Evolutionary conservation across 2,888 invertebrate genomes (phyloP).

Genomic region (Anthophora plumipes): DNA sequence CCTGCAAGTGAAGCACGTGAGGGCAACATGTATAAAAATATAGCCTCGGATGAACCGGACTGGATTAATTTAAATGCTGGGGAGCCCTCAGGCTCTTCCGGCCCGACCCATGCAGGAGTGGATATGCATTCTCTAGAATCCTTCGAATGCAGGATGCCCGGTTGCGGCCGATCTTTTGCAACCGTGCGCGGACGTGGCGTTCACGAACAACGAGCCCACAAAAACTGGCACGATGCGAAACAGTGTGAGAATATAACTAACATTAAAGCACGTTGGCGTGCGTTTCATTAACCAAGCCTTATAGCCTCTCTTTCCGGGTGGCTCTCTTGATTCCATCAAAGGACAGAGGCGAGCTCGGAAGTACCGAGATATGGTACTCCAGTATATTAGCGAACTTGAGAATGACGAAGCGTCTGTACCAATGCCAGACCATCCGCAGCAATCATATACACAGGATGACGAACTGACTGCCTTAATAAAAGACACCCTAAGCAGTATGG

Average conservation of each 20-base stretch:
- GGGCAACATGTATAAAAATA: not conserved
- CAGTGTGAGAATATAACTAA: not conserved
- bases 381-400: not conserved
- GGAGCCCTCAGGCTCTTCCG: conserved; percentile 36
- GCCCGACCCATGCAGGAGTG: not conserved
- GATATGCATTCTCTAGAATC: not conserved
- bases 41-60: conserved; percentile 62
- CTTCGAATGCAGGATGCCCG: not conserved
- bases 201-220: conserved; percentile 33
- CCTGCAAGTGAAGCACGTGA: not conserved
- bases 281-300: not conserved
- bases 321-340: not conserved
- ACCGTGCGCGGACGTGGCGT: not conserved
- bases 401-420: too few relatives aligned
- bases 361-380: too few relatives aligned
- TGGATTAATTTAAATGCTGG: not conserved
- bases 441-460: too few relatives aligned
- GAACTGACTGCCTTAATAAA: too few relatives aligned
- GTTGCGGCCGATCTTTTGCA: conserved; percentile 10
- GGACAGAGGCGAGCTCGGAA: not conserved
- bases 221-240: conserved; percentile 32
- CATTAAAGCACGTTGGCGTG: conserved; percentile 45
- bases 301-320: not conserved
- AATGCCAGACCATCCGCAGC: too few relatives aligned
- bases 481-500: too few relatives aligned